phyloP scores from a whole-genome alignment of 2,888 invertebrate species.

The Epinotia brunnichana region DNA sequence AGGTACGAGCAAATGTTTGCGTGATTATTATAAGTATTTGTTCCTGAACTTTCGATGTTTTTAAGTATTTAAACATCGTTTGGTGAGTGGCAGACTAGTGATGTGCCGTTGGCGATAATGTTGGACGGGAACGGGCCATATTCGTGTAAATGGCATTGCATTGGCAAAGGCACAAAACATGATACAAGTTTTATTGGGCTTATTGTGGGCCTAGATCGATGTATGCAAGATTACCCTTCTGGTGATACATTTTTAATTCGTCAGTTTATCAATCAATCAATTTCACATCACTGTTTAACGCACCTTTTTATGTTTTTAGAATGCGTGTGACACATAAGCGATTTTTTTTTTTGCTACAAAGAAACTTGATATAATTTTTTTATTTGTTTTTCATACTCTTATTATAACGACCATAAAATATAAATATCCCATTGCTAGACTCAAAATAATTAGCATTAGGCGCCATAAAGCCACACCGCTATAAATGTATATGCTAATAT shows the following conservation, averaged over 20 bases:
- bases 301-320: background rate
- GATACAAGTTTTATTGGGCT: too few relatives aligned
- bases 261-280: too few relatives aligned
- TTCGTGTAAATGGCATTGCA: too few relatives aligned
- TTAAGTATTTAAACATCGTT: background rate
- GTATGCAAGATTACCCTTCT: too few relatives aligned
- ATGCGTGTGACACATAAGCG: too few relatives aligned
- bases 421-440: background rate
- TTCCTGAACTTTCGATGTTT: too few relatives aligned
- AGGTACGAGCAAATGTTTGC: background rate
- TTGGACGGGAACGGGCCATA: too few relatives aligned
- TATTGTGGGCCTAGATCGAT: too few relatives aligned
- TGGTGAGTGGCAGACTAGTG: background rate
- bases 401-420: background rate
- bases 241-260: too few relatives aligned
- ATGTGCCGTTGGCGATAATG: too few relatives aligned
- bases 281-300: too few relatives aligned
- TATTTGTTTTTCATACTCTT: background rate
- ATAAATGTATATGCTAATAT: constrained; percentile 39
- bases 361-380: constrained; percentile 2
- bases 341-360: background rate
- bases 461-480: constrained; percentile 3
- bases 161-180: too few relatives aligned
- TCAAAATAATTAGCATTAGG: constrained; percentile 22
- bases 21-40: background rate